Base-by-base conservation (phyloP, 1,140 invertebrate genomes). In the Drosophila oshimai region DNA sequence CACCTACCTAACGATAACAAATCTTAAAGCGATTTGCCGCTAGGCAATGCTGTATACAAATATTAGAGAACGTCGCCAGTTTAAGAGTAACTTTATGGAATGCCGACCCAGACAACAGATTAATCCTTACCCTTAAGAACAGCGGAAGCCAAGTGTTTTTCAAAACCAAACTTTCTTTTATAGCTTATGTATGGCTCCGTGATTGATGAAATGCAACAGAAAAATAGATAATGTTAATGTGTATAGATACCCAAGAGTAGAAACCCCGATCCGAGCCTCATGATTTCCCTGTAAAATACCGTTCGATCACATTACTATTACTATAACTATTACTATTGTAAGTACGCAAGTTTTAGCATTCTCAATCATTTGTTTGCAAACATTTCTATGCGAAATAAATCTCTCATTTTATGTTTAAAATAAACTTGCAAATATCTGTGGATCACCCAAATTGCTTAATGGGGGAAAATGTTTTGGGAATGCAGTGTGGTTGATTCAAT, bases 1-100 rank as follows among this genome's bases (percentile, higher is more conserved):
- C 80, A 86, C 80, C 80, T 86, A 86, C 71, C 81, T 76, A 80
- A 86, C 31, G 64, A 58, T 69, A 67, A 78, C 49, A 77, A 74
- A 78, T 72, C 55, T 69, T 55, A 37, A 64, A 54, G 44, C 51
- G 44, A 69, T 45, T 42, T 49, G 46, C 39, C 41, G 57, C 58
- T 18, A 47, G 54, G 53, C 41, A 49, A 64, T 58, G 42, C 29
- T 73, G 54, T 50, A 65, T 49, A 65, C 33, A 65, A 64, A 65
- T 41, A 65, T 49, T 64, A 49, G 26, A 65, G 58, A 65, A 39
- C 60, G 58, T 51, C 44, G 44, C 50, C 50, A 54, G 37, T 20
- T 26, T 50, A 58, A 50, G 33, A 46, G 13, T 57, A 34, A 34
- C 22, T 46, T 12, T 46, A 51, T 18, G 49, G 20, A 39, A 12